Conservation (phyloP, 1,140 invertebrate species). For the Trissolcus basalis region DNA sequence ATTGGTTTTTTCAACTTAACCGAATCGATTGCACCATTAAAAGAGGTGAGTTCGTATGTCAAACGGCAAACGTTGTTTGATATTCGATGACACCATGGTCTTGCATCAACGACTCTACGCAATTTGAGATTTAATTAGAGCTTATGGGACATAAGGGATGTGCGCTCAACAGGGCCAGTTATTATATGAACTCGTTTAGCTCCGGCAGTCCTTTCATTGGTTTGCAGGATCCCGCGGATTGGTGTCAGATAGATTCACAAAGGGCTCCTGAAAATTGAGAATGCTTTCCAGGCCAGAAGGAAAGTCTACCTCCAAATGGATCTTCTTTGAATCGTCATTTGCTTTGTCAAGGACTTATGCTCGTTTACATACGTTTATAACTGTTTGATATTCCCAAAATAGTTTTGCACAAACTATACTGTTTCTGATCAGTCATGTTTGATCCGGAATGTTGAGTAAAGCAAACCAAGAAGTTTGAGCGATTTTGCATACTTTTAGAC, state of each 20-base stretch:
- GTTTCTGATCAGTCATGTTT: too few relatives aligned
- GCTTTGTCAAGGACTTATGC: too few relatives aligned
- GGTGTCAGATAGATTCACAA: slow-evolving; percentile 60
- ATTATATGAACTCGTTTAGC: slow-evolving; percentile 56
- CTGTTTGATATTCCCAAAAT: too few relatives aligned
- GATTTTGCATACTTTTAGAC: too few relatives aligned
- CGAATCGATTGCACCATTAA: too few relatives aligned
- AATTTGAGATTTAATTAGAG: slow-evolving; percentile 71
- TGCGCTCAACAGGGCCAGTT: slow-evolving; percentile 59
- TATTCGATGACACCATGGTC: slow-evolving; percentile 57
- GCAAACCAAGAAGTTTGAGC: too few relatives aligned
- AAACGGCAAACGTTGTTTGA: slow-evolving; percentile 67
- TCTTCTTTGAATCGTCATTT: too few relatives aligned
- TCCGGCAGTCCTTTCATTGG: slow-evolving; percentile 60
- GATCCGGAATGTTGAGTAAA: too few relatives aligned
- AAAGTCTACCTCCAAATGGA: slow-evolving; percentile 7
- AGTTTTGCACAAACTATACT: too few relatives aligned
- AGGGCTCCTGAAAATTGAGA: slow-evolving; percentile 62
- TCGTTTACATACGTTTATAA: too few relatives aligned
- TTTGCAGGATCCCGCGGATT: slow-evolving; percentile 63
- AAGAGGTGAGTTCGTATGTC: slow-evolving; percentile 56
- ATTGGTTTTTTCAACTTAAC: too few relatives aligned
- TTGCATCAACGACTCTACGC: slow-evolving; percentile 33
- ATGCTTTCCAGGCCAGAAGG: slow-evolving; percentile 37
- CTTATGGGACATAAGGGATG: slow-evolving; percentile 57